A percentile compares a stretch with the other conserved stretches of the same genome.
Conservation (phyloP, 1,140 invertebrate species). For the Cyphomyrmex costatus region DNA sequence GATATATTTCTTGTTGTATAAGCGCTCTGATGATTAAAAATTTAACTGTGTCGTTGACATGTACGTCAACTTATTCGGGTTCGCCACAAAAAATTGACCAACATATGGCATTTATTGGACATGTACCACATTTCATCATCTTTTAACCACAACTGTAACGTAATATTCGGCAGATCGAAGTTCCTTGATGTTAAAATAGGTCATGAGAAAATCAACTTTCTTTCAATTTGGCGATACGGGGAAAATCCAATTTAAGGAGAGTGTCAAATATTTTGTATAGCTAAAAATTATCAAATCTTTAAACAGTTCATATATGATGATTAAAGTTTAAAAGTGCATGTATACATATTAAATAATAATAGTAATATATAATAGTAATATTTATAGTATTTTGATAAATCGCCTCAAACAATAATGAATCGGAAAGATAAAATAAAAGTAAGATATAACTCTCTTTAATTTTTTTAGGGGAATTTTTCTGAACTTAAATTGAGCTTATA, state of each 20-base stretch:
- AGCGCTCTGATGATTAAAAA: not conserved
- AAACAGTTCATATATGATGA: not conserved
- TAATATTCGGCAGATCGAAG: constrained; percentile 49
- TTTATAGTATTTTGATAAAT: constrained; percentile 11
- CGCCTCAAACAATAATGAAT: not conserved
- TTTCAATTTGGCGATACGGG: not conserved
- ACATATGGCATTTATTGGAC: not conserved
- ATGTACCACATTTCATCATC: constrained; percentile 29
- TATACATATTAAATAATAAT: too few species aligned
- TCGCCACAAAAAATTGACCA: not conserved
- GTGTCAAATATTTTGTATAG: not conserved
- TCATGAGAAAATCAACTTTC: constrained; percentile 48
- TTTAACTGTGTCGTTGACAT: not conserved
- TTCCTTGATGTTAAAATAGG: constrained; percentile 48
- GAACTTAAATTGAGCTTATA: not conserved
- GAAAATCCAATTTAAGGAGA: constrained; percentile 21
- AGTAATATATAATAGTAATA: too few species aligned
- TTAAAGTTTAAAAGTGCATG: not conserved
- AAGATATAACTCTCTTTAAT: not conserved
- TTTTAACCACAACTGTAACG: constrained; percentile 52
- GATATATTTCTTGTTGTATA: not conserved
- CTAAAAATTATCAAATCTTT: not conserved
- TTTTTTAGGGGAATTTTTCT: not conserved
- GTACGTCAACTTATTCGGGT: not conserved
- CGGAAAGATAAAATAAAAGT: not conserved